Base-by-base conservation (phyloP, 2,113 vertebrate genomes). In the Symphodus melops region DNA sequence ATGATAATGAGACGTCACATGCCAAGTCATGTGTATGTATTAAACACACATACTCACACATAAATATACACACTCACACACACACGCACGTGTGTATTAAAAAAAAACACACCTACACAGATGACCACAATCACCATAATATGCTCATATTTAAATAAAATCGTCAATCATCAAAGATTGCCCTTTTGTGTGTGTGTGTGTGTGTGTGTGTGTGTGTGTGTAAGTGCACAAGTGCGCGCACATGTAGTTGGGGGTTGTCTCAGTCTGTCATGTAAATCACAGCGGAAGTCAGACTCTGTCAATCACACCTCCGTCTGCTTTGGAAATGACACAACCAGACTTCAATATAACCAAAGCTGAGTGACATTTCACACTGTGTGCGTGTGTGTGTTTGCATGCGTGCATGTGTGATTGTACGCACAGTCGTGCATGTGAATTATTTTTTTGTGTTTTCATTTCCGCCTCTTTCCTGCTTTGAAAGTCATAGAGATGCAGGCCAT, bases 361-460 rank as follows among this genome's bases (percentile, higher is more conserved):
- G 75, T 82, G 88, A 85, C 85, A 91, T 90, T 86, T 85, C 78
- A 80, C 67, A 75, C 76, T 44, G 42, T 44, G 42, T 4, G 42
- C 12, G 12, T 14, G 63, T 73, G 56, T 70, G 56, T 61, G 54
- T 67, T 58, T 57, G 42, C 19, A 10, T 16, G 37, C 17, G 23
- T 16, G 65, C 33, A 60, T 41, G 49, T 75, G 66, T 53, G 56
- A 19, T 8, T 67, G 74, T 55, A 14, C 52, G 68, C 67, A 66
- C 72, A 58, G 52, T 55, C 83, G 67, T 83, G 73, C 19, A n/a
- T 68, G 83, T 70, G 72, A 75, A 70, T 84, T 83, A 81, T 86
- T 85, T 71, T 68, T 85, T 89, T 75, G 52, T 79, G 79, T 87
- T 89, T 90, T 91, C 86, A 88, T 91, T 88, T 90, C 84, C 83